Base-by-base conservation (phyloP, 2,113 vertebrate genomes). In the Pseudorectes ferrugineus region DNA sequence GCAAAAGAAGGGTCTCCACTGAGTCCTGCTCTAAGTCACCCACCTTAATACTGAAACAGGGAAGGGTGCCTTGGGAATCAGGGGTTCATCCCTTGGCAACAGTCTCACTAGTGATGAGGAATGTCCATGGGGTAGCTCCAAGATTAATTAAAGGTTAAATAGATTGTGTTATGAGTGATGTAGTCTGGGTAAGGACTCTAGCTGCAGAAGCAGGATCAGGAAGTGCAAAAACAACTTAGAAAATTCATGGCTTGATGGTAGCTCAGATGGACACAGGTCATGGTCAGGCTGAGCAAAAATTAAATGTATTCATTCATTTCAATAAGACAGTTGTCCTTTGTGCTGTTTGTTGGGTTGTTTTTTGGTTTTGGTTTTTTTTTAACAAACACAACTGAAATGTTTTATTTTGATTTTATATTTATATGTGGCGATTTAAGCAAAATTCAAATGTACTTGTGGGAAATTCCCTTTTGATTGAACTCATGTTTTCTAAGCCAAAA, bases 21-120 rank as follows among this genome's bases (percentile, higher is more conserved):
- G 59, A 67, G 10, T 43, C 46, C 51, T 4, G 1, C 9, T 12
- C 46, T 1, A 0, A 12, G 14, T 23, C 59, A 12, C 38, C 43
- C 48, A 20, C 52, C 48, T 24, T 5, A 17, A 4, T 4, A 8
- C 21, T 4, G 0, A 43, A 49, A 14, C 13, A 7, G 46, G 18
- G 36, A 45, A 51, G 48, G 52, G 46, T 11, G 23, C 31, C 2
- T 19, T 1, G 1, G 54, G 48, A 38, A 29, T 40, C 29, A 7
- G 36, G 7, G 31, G 8, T 24, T 26, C 45, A 22, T 31, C 51
- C 67, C 26, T 14, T 29, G 35, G 61, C 31, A 65, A 29, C 1
- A 1, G 10, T 14, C 51, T 54, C 38, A 0, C 67, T 22, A 42
- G 51, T 6, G 12, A 22, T 49, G 28, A 10, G 23, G n/a, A 23